These are phyloP conservation scores for Bovichtus variegatus DNA, from an alignment of 2,797 vertebrate species.

Conservation along the genomic window DNA sequence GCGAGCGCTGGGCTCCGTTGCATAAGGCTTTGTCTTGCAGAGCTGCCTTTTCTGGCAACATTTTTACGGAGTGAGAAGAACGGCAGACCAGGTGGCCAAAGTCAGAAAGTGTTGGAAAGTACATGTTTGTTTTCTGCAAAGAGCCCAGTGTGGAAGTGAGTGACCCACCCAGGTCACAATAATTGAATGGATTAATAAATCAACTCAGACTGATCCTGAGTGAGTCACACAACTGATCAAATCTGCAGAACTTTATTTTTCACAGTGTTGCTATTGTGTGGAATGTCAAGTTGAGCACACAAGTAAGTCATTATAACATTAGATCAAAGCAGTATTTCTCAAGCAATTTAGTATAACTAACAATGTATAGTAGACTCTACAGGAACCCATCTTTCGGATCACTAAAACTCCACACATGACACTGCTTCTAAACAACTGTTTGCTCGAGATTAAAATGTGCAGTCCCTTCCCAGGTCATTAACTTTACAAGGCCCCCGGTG, in stretches of 20 bases:
- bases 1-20: conserved; percentile 57
- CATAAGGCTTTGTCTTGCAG: conserved; percentile 71
- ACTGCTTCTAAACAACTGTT: conserved; percentile 60
- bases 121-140: conserved; percentile 69
- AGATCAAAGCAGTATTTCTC: conserved; percentile 34
- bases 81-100: conserved; percentile 67
- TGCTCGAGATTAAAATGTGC: conserved; percentile 76
- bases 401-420: conserved; percentile 59
- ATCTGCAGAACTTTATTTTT: conserved; percentile 29
- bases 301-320: conserved; percentile 31
- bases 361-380: conserved; percentile 23
- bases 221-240: conserved; percentile 38
- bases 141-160: conserved; percentile 50
- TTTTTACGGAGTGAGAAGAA: conserved; percentile 38
- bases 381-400: conserved; percentile 31
- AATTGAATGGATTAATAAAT: conserved; percentile 54
- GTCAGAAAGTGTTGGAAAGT: conserved; percentile 63
- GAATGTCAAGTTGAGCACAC: conserved; percentile 30
- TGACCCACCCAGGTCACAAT: conserved; percentile 59
- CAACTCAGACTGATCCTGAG: conserved; percentile 21
- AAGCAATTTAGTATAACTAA: conserved; percentile 9
- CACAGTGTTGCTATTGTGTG: conserved; percentile 16
- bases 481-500: conserved; percentile 75
- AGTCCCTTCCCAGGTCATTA: conserved; percentile 80
- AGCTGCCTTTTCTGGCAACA: conserved; percentile 72